Evolutionary conservation across 2,888 invertebrate species (phyloP).

Genomic region (Meiosimyza decipiens): DNA sequence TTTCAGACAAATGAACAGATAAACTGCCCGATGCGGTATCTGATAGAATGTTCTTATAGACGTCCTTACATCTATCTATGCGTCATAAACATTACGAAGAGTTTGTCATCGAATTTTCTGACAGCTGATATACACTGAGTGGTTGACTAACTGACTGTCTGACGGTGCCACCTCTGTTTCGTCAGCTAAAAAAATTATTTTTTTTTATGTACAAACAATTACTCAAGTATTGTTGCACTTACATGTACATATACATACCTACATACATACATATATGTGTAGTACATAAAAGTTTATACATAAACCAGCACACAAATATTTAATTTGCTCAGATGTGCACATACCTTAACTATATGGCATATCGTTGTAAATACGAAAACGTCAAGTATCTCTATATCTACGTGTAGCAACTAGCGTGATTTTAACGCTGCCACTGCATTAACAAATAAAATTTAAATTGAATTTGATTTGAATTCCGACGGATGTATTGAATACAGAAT

Average conservation of each 20-base stretch:
- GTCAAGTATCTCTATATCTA: too few relatives aligned
- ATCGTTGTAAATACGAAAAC: too few relatives aligned
- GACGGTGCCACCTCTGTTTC: background rate
- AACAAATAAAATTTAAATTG: conserved; percentile 24
- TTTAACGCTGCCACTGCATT: background rate
- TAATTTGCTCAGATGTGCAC: too few relatives aligned
- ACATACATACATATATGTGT: too few relatives aligned
- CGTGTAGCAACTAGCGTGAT: conserved; percentile 9
- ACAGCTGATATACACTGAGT: background rate
- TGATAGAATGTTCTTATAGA: background rate
- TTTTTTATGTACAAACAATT: too few relatives aligned
- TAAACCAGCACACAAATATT: too few relatives aligned
- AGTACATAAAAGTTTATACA: too few relatives aligned
- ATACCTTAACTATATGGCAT: too few relatives aligned
- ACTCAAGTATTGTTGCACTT: too few relatives aligned
- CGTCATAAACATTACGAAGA: background rate
- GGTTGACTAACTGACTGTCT: background rate
- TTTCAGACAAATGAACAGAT: too few relatives aligned
- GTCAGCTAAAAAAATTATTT: too few relatives aligned
- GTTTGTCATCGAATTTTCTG: background rate
- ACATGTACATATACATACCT: too few relatives aligned
- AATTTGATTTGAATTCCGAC: conserved; percentile 3
- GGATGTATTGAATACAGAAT: background rate
- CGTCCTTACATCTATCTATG: background rate
- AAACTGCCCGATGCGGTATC: background rate